Evolutionary conservation across 30 jellyfish, hydroid and myxozoan genomes (phyloP).

Genomic region (Cassiopea xamachana): DNA sequence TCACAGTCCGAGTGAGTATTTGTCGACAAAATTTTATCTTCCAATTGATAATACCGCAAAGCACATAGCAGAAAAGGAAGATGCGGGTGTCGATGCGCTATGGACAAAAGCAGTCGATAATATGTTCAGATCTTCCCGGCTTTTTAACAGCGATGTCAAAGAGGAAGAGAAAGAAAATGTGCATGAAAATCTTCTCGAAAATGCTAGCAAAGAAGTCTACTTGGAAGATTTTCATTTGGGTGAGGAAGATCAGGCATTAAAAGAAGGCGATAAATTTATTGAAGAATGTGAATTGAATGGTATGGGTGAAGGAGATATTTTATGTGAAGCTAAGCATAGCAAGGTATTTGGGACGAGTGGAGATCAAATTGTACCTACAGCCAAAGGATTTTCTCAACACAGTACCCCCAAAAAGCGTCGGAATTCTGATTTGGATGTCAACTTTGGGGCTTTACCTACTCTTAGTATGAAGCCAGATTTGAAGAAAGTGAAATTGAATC

Average conservation of each 20-base stretch:
- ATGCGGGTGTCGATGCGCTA: conserved; percentile 44
- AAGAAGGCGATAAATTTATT: conserved; percentile 10
- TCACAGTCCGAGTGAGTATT: conserved; percentile 72
- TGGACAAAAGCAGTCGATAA: conserved; percentile 76
- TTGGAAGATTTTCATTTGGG: not conserved
- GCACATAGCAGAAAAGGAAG: conserved; percentile 24
- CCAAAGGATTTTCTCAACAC: not conserved
- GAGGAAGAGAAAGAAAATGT: conserved; percentile 70
- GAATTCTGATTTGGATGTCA: conserved; percentile 44
- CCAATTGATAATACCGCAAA: conserved; percentile 6
- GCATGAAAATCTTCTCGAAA: conserved; percentile 53
- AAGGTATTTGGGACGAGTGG: not conserved
- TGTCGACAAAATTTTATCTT: conserved; percentile 47
- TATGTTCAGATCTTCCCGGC: conserved; percentile 68
- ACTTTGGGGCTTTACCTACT: conserved; percentile 29
- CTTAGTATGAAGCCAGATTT: not conserved
- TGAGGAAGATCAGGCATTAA: conserved; percentile 10
- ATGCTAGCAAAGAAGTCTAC: not conserved
- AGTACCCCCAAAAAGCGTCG: conserved; percentile 14
- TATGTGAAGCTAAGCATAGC: not conserved
- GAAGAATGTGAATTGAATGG: conserved; percentile 6
- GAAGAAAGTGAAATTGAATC: conserved; percentile 47
- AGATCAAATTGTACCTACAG: conserved; percentile 61
- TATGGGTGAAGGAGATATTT: not conserved
- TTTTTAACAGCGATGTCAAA: conserved; percentile 44